Conservation (phyloP, 2,113 vertebrate genomes). For the Lipophrys pholis region DNA sequence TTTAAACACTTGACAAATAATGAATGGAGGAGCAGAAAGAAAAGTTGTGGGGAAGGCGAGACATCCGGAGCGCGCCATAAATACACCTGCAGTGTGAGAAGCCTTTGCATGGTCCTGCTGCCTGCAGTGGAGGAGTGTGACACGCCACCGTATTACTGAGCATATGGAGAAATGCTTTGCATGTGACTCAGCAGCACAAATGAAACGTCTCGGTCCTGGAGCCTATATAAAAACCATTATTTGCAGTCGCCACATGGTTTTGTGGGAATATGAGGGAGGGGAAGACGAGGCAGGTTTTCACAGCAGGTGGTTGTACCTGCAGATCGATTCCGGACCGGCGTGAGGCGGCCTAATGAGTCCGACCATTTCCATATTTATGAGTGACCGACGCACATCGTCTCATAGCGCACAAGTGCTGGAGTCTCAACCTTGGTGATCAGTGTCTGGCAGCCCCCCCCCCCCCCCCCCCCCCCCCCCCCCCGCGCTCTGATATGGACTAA, state of each 20-base stretch:
- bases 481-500: slow-evolving; percentile 31
- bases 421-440: slow-evolving; percentile 12
- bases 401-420: slow-evolving; percentile 26
- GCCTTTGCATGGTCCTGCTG: background rate
- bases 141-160: slow-evolving; percentile 15
- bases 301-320: background rate
- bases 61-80: background rate
- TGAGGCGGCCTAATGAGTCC: slow-evolving; percentile 33
- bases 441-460: background rate
- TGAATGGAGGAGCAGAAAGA: slow-evolving; percentile 5
- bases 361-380: slow-evolving; percentile 55
- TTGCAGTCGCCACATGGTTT: too few relatives aligned
- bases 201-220: background rate
- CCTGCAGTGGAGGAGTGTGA: background rate
- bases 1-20: slow-evolving; percentile 50
- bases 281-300: slow-evolving; percentile 16
- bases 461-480: background rate
- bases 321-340: slow-evolving; percentile 41
- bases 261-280: too few relatives aligned
- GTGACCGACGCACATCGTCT: slow-evolving; percentile 7
- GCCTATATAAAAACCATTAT: background rate
- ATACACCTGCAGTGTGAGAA: background rate
- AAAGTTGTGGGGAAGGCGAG: slow-evolving; percentile 14
- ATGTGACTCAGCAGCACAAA: slow-evolving; percentile 33
- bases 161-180: slow-evolving; percentile 20